A percentile compares a stretch with the other conserved stretches of the same genome.
phyloP scores from a whole-genome alignment of 2,113 vertebrate species.

The Barnardius zonarius region DNA sequence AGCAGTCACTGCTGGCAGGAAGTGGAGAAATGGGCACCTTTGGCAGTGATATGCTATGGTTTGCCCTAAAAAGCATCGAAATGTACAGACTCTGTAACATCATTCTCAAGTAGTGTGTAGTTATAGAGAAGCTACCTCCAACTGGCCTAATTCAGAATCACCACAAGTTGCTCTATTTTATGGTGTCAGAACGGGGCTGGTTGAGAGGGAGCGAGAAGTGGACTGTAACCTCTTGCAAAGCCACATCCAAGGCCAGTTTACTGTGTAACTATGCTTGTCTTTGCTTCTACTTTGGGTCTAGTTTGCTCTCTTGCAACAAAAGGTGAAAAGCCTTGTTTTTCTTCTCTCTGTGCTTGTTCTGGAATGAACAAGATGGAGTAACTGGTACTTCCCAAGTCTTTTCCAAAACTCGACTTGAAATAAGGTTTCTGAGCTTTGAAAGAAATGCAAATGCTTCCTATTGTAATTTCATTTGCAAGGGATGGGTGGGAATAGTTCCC shows the following conservation, averaged over 20 bases:
- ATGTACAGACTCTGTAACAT: rapidly evolving
- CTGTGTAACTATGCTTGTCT: background rate
- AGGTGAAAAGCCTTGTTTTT: background rate
- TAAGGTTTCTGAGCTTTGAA: background rate
- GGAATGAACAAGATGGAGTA: background rate
- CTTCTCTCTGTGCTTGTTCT: background rate
- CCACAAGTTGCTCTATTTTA: background rate
- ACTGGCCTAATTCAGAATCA: background rate
- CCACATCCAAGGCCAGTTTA: background rate
- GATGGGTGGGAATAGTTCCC: background rate
- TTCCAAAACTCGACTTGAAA: slow-evolving; percentile 26
- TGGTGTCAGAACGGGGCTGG: background rate
- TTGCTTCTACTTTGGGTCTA: background rate
- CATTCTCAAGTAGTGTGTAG: background rate
- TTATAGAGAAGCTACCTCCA: background rate
- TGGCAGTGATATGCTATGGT: background rate
- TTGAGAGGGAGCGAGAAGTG: background rate
- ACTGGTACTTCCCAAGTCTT: slow-evolving; percentile 5
- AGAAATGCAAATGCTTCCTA: background rate
- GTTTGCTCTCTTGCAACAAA: background rate
- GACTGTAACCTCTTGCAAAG: rapidly evolving
- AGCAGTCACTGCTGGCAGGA: background rate
- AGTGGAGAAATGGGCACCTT: background rate
- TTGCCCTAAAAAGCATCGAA: background rate
- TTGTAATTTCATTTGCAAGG: background rate